Evolutionary conservation across 2,888 invertebrate genomes (phyloP).

Genomic region (Drosophila histrio): DNA sequence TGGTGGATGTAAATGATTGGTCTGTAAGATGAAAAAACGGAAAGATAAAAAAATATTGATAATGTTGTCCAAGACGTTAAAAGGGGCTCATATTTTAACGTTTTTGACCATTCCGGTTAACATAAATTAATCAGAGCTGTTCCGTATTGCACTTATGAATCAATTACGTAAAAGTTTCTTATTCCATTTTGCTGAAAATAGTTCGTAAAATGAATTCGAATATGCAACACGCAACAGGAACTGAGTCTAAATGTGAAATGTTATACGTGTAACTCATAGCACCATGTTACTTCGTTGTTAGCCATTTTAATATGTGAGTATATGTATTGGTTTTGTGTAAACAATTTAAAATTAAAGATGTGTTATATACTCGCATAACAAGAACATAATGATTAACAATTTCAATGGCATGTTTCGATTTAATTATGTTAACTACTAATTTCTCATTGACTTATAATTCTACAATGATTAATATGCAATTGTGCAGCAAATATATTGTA

Average conservation of each 20-base stretch:
- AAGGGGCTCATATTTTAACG: slow-evolving; percentile 83
- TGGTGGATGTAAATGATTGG: slow-evolving; percentile 26
- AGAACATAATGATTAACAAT: slow-evolving; percentile 47
- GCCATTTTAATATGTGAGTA: slow-evolving; percentile 49
- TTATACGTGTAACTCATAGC: slow-evolving; percentile 72
- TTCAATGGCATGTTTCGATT: slow-evolving; percentile 32
- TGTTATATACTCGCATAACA: slow-evolving; percentile 24
- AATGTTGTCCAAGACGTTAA: slow-evolving; percentile 75
- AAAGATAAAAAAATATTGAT: not conserved
- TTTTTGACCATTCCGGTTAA: slow-evolving; percentile 59
- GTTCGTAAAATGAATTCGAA: not conserved
- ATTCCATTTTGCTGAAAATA: not conserved
- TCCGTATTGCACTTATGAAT: not conserved
- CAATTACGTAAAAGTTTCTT: not conserved
- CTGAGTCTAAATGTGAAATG: slow-evolving; percentile 17
- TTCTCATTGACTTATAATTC: slow-evolving; percentile 22
- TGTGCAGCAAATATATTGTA: slow-evolving; percentile 39
- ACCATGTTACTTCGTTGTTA: slow-evolving; percentile 79
- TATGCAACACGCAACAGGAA: not conserved
- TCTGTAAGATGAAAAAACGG: slow-evolving; percentile 37
- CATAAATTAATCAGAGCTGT: slow-evolving; percentile 14
- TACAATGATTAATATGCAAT: slow-evolving; percentile 53
- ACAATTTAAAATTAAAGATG: slow-evolving; percentile 18
- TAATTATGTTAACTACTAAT: slow-evolving; percentile 49
- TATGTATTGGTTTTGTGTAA: slow-evolving; percentile 16